Evolutionary conservation across 2,888 invertebrate genomes (phyloP).

Genomic region (Allolobophora icterica): DNA sequence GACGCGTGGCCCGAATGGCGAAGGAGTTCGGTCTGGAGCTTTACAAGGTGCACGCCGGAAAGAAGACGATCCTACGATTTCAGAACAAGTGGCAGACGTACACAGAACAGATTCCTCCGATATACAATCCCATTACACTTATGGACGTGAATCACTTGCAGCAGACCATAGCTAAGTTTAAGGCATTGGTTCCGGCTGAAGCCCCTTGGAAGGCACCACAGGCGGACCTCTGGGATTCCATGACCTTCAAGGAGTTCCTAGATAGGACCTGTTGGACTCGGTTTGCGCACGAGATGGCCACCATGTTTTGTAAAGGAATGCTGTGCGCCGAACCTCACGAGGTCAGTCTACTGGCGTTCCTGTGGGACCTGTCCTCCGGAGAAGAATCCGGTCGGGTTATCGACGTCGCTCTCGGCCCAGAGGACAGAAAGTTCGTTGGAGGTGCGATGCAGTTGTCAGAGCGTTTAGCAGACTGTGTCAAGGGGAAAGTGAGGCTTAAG

Average conservation of each 20-base stretch:
- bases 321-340: slow-evolving; percentile 32
- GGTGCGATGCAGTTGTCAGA: slow-evolving; percentile 66
- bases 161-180: neutral
- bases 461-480: slow-evolving; percentile 61
- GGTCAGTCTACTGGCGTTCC: slow-evolving; percentile 30
- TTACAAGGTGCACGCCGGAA: slow-evolving; percentile 50
- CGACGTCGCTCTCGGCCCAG: neutral
- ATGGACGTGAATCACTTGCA: slow-evolving; percentile 39
- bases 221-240: slow-evolving; percentile 53
- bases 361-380: slow-evolving; percentile 33
- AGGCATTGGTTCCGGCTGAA: slow-evolving; percentile 49
- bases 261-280: slow-evolving; percentile 52
- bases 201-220: slow-evolving; percentile 53
- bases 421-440: slow-evolving; percentile 62
- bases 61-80: slow-evolving; percentile 46
- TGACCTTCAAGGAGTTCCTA: slow-evolving; percentile 52
- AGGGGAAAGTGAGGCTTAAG: slow-evolving; percentile 57
- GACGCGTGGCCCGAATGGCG: slow-evolving; percentile 51
- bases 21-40: slow-evolving; percentile 51
- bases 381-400: slow-evolving; percentile 61
- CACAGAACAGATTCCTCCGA: slow-evolving; percentile 32
- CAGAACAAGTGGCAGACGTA: slow-evolving; percentile 30
- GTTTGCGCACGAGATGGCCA: neutral
- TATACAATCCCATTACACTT: slow-evolving; percentile 34
- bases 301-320: neutral